Evolutionary conservation across 2,888 invertebrate genomes (phyloP), one percentile per base, ranked within the genome.

Genomic region (Unio delphinus): DNA sequence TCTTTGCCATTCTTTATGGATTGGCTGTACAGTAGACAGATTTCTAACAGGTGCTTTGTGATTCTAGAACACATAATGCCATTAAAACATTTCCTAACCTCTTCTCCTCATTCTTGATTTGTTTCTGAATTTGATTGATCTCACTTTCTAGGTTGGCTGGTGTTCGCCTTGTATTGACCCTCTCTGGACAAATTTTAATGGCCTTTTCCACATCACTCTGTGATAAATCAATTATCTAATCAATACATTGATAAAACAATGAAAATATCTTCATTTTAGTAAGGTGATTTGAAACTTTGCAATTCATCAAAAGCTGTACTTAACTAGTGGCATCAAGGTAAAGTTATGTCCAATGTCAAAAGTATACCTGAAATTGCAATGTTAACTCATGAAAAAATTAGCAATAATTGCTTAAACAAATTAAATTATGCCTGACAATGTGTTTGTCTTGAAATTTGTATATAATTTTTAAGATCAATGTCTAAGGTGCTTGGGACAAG

Each of bases 61-160:
- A 45, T 45, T 45, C 3, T 4, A 45, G 45, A 15, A 45, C 45
- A 45, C 45, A 11, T 45, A 45, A 15, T 45, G 45, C 15, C 15
- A 45, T 11, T 45, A 45, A 11, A 45, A 45, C 3, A 15, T 45
- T 34, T 34, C 0, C 80, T 64, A 76, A 89, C 87, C 72, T 82
- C 75, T 86, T 83, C 73, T 89, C 89, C 73, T 89, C 85, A 11
- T 82, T 78, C 45, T 76, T 76, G 20, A 90, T 86, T 28, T 82
- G 81, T 67, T 79, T 82, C 30, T 79, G 65, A 28, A 88, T 86
- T 73, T 88, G 87, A 4, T 76, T 79, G 20, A 89, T 87, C 68
- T 90, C 89, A 75, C 80, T 85, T 67, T 88, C 83, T 23, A 90
- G 71, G 60, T 83, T 84, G 34, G 78, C 72, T 3, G 84, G 75